Base-by-base conservation (phyloP, 1,140 invertebrate species). In the Papilio aristodemus region DNA sequence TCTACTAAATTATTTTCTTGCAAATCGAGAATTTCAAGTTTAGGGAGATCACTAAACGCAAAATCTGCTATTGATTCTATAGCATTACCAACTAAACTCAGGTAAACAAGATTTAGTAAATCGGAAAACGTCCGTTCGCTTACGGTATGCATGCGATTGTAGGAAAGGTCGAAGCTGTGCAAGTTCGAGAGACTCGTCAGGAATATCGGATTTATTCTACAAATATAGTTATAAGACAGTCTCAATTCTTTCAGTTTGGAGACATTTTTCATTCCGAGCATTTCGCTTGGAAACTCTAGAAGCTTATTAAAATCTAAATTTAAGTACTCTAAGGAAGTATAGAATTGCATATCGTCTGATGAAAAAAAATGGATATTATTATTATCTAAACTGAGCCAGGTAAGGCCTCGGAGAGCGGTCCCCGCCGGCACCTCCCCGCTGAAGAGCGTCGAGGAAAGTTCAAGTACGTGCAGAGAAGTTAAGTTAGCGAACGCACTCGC, bases 241-340 rank as follows among this genome's bases (percentile, higher is more conserved):
- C 95, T 93, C 4, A 97, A 92, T 72, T 97, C 96, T 37, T 93
- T 94, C 27, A 97, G 88, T 80, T 95, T 94, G 14, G 91, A 93
- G 82, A 96, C 95, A 27, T 94, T 87, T 25, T 93, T 93, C 1
- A 93, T 87, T 75, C 94, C 92, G 71, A 97, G 95, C 22, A 96
- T 86, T 71, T 93, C 93, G 10, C 91, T 87, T 0, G 95, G 95
- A 76, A 92, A 93, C 79, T 77, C 91, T 80, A 82, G 90, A 17
- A 97, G 85, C 67, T 95, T 93, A 87, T 98, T 98, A 38, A 95
- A 97, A 78, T 97, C 96, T 71, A 98, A 85, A 87, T 97, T 97
- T 1, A 97, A 90, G 83, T 97, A 97, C 64, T 95, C 94, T 22
- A 98, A 83, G 50, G 95, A 94, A 4, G 93, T 91, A 76, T 95